A percentile compares a stretch with the other conserved stretches of the same genome.
Evolutionary conservation across 1,140 invertebrate species (phyloP).

Genomic region (Andrena cerasifolii): DNA sequence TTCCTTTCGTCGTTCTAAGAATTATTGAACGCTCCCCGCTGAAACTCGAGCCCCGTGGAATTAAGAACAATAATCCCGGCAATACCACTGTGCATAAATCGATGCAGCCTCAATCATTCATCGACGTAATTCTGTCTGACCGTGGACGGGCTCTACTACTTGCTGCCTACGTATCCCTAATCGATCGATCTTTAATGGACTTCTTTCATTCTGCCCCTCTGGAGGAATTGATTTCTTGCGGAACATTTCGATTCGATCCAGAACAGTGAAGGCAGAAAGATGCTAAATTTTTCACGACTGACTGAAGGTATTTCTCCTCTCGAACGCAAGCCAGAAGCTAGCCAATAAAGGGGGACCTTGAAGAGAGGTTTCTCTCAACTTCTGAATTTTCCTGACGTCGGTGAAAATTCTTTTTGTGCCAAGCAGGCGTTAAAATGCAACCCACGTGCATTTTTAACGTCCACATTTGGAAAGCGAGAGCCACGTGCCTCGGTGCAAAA

Average conservation of each 20-base stretch:
- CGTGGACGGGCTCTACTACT: not conserved
- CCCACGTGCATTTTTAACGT: no score
- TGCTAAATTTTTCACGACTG: not conserved
- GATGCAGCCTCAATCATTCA: not conserved
- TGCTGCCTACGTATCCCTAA: not conserved
- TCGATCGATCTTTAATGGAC: conserved; percentile 1
- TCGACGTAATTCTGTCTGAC: not conserved
- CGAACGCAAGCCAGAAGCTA: no score
- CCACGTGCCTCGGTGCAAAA: no score
- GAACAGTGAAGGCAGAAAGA: not conserved
- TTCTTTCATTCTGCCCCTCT: not conserved
- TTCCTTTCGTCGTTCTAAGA: not conserved
- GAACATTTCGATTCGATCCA: not conserved
- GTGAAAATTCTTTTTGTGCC: no score
- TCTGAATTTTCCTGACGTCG: no score
- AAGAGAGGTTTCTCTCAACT: no score
- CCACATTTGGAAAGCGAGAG: no score
- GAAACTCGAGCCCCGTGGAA: not conserved
- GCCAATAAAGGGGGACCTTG: no score
- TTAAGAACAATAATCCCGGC: not conserved
- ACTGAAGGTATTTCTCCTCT: not conserved
- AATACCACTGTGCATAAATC: not conserved
- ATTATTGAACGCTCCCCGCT: not conserved
- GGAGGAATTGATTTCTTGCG: not conserved
- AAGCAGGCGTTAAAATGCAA: no score